Evolutionary conservation across 2,888 invertebrate species (phyloP).

Genomic region (Sinopyrophorus schimmeli): DNA sequence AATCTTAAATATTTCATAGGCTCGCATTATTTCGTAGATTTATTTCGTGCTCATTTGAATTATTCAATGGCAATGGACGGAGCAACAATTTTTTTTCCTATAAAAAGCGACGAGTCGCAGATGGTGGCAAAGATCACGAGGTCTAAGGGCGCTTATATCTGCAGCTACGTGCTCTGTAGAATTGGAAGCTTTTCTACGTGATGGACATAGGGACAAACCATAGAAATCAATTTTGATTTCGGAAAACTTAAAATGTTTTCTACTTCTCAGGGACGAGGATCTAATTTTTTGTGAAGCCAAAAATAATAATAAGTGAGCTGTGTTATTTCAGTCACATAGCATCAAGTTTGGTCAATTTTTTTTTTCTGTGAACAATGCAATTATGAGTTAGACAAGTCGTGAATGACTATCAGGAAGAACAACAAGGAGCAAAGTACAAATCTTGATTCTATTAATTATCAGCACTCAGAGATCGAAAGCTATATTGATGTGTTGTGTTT

Average conservation of each 20-base stretch:
- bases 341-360: slow-evolving; percentile 17
- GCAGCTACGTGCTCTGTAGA: slow-evolving; percentile 42
- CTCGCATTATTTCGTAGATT: background rate
- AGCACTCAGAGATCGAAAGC: slow-evolving; percentile 32
- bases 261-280: too few species aligned
- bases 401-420: slow-evolving; percentile 28
- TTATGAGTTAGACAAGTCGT: slow-evolving; percentile 31
- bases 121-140: slow-evolving; percentile 36
- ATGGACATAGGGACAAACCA: slow-evolving; percentile 52
- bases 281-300: too few species aligned
- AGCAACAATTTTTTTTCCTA: slow-evolving; percentile 12
- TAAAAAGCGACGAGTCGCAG: slow-evolving; percentile 33
- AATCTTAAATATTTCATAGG: slow-evolving; percentile 8
- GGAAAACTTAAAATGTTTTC: too few species aligned
- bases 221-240: too few species aligned
- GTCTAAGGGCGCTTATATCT: slow-evolving; percentile 47
- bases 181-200: slow-evolving; percentile 47
- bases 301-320: too few species aligned
- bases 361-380: slow-evolving; percentile 28
- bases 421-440: slow-evolving; percentile 31
- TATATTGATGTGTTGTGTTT: slow-evolving; percentile 32
- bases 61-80: background rate
- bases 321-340: slow-evolving; percentile 24
- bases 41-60: background rate
- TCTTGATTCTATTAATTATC: slow-evolving; percentile 34